phyloP scores from a whole-genome alignment of 2,113 vertebrate species.

The Oreotrochilus melanogaster region DNA sequence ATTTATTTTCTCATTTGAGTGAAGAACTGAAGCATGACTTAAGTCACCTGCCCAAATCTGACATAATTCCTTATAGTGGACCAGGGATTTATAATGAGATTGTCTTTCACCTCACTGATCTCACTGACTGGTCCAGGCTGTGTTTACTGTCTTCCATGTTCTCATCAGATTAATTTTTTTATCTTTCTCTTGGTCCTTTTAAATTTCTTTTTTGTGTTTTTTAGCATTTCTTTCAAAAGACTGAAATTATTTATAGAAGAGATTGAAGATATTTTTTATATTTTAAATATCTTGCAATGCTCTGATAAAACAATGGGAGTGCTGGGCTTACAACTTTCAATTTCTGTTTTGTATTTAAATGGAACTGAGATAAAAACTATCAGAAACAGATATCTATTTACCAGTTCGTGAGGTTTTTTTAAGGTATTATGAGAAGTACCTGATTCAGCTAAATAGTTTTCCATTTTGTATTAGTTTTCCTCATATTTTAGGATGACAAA shows the following conservation, averaged over 20 bases:
- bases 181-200: not conserved
- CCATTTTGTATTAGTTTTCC: not conserved
- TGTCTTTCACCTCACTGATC: conserved; percentile 25
- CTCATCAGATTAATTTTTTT: conserved; percentile 26
- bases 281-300: not conserved
- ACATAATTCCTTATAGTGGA: not conserved
- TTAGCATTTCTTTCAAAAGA: not conserved
- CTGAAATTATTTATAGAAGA: conserved; percentile 1
- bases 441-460: not conserved
- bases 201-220: conserved; percentile 9
- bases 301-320: not conserved
- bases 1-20: conserved; percentile 13
- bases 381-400: not conserved
- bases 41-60: conserved; percentile 16
- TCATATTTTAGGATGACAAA: not conserved
- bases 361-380: not conserved
- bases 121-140: not conserved
- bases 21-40: conserved; percentile 9
- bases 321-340: not conserved
- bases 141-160: not conserved
- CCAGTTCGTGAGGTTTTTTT: not conserved
- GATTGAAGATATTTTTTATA: conserved; percentile 4
- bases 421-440: not conserved
- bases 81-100: not conserved
- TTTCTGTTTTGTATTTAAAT: not conserved